Evolutionary conservation across 2,113 vertebrate genomes (phyloP), one percentile per base, ranked within the genome.

Genomic region (Onychostoma macrolepis): DNA sequence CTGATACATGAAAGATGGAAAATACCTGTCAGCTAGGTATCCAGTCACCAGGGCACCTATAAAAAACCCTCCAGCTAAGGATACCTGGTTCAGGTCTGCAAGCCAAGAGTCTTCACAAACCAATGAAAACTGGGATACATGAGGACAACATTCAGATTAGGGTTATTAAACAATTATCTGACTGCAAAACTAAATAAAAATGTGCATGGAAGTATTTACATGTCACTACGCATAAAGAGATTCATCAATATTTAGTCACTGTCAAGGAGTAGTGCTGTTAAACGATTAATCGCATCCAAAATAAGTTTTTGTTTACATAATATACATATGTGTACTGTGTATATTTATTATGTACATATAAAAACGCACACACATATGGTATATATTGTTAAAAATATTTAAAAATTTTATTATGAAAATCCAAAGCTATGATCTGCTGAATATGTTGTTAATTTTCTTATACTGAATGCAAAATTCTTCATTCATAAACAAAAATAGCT

Each of bases 51-150:
- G 38, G 28, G 87, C 72, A 17, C 87, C 87, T 26, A 85, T 71
- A 71, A 88, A 88, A 56, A 88, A 88, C 4, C 87, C 87, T 65
- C 19, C 38, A n/a, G 87, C 87, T 38, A 88, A 79, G 48, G 13
- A 82, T n/a, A 80, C 87, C 53, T 88, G 87, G 56, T 58, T 85
- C 19, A 88, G 63, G 69, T 85, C 87, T 33, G 75, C 83, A 17
- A 88, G 83, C 87, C 83, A 88, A 41, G 82, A 85, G 38, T 75
- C 76, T 38, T 85, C 83, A 75, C 87, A 88, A 7, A 88, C 77
- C 76, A 88, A 50, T 53, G 75, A 84, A 84, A 85, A 88, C 87
- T 88, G 24, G 15, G 56, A 30, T 13, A 58, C 71, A 74, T 21
- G 15, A 71, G 67, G 30, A 67, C n/a, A 67, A 67, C 28, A 67